Percentiles rank a stretch among this genome's conserved stretches.
Conservation (phyloP, 2,113 vertebrate genomes). For the Zosterops pallidus region DNA sequence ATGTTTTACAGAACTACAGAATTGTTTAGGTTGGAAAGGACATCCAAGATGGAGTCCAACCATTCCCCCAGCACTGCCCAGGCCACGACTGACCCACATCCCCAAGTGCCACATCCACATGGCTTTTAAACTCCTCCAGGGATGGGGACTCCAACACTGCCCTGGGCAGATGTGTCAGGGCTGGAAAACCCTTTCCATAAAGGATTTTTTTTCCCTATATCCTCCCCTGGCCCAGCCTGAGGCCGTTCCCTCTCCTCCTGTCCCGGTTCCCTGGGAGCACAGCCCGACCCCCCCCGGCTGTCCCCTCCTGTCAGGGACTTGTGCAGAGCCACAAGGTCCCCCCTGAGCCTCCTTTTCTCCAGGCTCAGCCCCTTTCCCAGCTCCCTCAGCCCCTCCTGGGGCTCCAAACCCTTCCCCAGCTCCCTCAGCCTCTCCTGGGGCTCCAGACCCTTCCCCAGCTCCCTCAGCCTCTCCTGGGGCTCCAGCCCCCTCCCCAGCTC, state of each 20-base stretch:
- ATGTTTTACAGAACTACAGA: background rate
- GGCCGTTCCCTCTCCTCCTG: background rate
- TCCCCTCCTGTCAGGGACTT: background rate
- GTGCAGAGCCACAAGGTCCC: background rate
- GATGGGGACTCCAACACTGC: rapidly evolving
- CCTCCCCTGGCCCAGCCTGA: background rate
- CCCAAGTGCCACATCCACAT: rapidly evolving
- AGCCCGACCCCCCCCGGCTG: background rate
- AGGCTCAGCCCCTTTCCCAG: background rate
- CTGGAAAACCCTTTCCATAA: rapidly evolving
- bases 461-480: background rate
- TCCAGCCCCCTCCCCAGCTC: background rate
- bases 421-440: background rate
- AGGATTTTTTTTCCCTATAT: rapidly evolving
- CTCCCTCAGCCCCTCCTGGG: background rate
- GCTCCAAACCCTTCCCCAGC: background rate
- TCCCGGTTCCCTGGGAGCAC: background rate
- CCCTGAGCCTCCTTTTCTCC: background rate
- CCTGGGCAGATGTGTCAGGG: background rate
- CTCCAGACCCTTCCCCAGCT: background rate
- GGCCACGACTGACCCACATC: too few relatives aligned
- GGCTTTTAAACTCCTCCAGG: rapidly evolving
- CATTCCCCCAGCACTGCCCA: background rate
- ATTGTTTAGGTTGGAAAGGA: background rate
- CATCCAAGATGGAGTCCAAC: too few relatives aligned